A percentile compares a stretch with the other conserved stretches of the same genome.
These are phyloP conservation scores for Bettongia penicillata DNA, from an alignment of 2,113 vertebrate genomes.

Conservation along the genomic window DNA sequence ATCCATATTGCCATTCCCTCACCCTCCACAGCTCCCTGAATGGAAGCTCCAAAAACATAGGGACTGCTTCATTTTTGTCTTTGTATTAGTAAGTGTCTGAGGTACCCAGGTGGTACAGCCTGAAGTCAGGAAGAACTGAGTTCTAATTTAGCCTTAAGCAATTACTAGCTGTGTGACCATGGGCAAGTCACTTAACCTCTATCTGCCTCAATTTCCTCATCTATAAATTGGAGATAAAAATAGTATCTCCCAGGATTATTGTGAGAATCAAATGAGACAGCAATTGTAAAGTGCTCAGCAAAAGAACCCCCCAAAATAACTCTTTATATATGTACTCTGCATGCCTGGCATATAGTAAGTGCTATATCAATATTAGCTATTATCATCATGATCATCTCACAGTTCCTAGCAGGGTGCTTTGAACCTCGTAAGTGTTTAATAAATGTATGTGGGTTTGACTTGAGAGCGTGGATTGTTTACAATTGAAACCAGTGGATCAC, in stretches of 20 bases:
- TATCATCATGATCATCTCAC: neutral
- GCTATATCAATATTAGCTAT: neutral
- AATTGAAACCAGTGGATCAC: neutral
- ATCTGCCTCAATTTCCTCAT: neutral
- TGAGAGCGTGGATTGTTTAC: neutral
- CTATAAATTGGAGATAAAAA: neutral
- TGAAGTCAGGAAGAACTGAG: neutral
- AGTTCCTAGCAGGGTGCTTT: neutral
- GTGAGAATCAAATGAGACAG: neutral
- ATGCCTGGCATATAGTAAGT: neutral
- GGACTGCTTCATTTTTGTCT: neutral
- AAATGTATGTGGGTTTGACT: neutral
- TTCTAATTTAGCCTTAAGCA: neutral
- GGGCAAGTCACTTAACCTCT: neutral
- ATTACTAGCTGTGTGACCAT: neutral
- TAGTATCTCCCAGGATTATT: neutral
- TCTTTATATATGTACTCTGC: neutral
- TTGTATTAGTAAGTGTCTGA: neutral
- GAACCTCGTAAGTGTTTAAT: neutral
- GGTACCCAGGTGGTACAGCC: too few species aligned
- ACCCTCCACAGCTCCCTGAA: neutral
- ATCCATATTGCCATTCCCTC: neutral
- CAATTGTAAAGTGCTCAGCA: neutral
- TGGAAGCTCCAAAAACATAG: neutral
- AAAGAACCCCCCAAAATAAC: neutral